Evolutionary conservation across 1,140 invertebrate genomes (phyloP).

Genomic region (Acyrthosiphon pisum): DNA sequence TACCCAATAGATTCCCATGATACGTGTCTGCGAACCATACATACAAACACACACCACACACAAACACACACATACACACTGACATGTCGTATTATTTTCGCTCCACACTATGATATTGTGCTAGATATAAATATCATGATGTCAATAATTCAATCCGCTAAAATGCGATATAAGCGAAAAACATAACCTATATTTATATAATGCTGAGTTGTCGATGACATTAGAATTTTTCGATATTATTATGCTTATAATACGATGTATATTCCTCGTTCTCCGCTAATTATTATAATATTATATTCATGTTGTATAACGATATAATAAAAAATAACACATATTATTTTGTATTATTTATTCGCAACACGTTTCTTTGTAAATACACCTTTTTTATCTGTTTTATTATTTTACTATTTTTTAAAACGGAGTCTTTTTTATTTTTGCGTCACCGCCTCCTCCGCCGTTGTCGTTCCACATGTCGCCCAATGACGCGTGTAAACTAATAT

Average conservation of each 20-base stretch:
- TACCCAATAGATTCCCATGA: no score
- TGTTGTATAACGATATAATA: not conserved
- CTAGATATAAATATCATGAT: no score
- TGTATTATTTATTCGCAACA: constrained; percentile 16
- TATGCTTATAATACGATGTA: not conserved
- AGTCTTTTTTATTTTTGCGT: not conserved
- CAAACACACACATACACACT: not conserved
- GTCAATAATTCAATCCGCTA: not conserved
- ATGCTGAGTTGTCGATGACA: not conserved
- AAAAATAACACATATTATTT: not conserved
- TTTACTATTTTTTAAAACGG: not conserved
- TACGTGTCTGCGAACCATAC: not conserved
- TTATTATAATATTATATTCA: not conserved
- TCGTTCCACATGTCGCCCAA: not conserved
- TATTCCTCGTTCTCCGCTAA: not conserved
- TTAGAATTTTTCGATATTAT: not conserved
- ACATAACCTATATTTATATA: not conserved
- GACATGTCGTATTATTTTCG: not conserved
- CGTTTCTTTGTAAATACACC: constrained; percentile 21
- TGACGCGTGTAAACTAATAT: constrained; percentile 1
- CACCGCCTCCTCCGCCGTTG: not conserved
- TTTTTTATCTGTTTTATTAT: constrained; percentile 28
- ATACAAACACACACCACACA: not conserved
- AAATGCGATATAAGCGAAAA: not conserved
- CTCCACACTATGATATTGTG: no score